Base-by-base conservation (phyloP, 2,797 vertebrate species). In the Bucorvus abyssinicus region DNA sequence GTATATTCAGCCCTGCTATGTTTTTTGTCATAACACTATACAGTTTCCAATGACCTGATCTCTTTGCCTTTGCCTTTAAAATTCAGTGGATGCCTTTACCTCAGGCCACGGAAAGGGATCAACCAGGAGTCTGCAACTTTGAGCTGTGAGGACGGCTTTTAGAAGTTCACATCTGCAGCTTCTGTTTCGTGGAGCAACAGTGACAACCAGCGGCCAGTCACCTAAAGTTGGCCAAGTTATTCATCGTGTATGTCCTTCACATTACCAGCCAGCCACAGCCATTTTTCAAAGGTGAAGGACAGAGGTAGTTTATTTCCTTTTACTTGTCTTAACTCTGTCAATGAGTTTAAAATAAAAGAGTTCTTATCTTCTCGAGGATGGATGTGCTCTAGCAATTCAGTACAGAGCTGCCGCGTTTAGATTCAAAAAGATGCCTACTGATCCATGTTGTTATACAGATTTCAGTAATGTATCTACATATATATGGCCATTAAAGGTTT, bases 121-220 rank as follows among this genome's bases (percentile, higher is more conserved):
- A 95, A 44, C 67, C 55, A 50, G 59, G 89, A 82, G 55, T 23
- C 75, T 89, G 59, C 81, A 89, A 90, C 76, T 95, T 85, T 20
- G 30, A 42, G 55, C 82, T 93, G 27, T 6, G 8, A 93, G 89
- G 24, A 4, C 32, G 8, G 17, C 38, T 89, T 93, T 75, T 45
- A 38, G 57, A 90, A 94, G 71, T 71, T 60, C 15, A 2, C 1
- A 27, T n/a, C 30, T 63, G 61, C 53, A 38, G 42, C 32, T 93
- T 13, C 75, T 42, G 7, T 96, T 98, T 89, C n/a, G 67, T 97
- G 95, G 94, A 97, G 91, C 97, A 98, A 98, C 96, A 98, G 97
- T 98, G 98, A 98, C 98, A 98, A 97, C 97, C 97, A 98, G 97
- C 40, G 97, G 98, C 93, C 67, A 67, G 22, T 92, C 57, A 21